Evolutionary conservation across 2,797 vertebrate species (phyloP), one percentile per base, ranked within the genome.

Genomic region (Onychomys arenicola): DNA sequence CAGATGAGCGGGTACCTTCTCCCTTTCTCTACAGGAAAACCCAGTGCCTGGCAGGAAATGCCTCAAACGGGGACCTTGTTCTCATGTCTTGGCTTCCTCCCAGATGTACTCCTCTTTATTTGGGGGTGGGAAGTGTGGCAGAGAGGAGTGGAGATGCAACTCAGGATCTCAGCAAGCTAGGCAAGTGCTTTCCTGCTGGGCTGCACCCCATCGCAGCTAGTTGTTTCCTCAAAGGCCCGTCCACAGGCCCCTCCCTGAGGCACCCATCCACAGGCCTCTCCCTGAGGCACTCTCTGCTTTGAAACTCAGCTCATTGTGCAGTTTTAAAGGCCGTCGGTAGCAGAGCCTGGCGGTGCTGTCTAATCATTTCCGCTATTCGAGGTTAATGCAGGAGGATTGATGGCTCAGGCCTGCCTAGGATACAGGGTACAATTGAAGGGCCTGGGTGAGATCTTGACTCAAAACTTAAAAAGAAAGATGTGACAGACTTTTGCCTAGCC

Each of bases 21-120:
- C 29, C 73, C 69, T 40, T 32, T 6, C 8, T 43, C 5, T 43
- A 29, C 52, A 52, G 67, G 95, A 95, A 96, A 88, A 57, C 6
- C 91, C 67, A 23, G 71, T 6, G 19, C 57, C 23, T 49, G 91
- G 59, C 96, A 94, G 96, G 96, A 97, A 96, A 87, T 63, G 82
- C 91, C 81, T 25, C 1, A 77, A 25, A 2, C 46, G 46, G 75
- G 90, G 86, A 84, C 59, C 23, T 61, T 46, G 34, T 86, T 65
- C 95, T 95, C 92, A 27, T 65, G 49, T 90, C 91, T 84, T 69
- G 52, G 52, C 80, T 96, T 32, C 34, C 65, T 55, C 65, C 2
- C 40, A 46, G 16, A 17, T 65, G 75, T 2, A 12, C 27, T 75
- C 27, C 27, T 55, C 81, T 17, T 10, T 82, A 63, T 63, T 37